Evolutionary conservation across 1,140 invertebrate genomes (phyloP).

Genomic region (Drosophila suzukii): DNA sequence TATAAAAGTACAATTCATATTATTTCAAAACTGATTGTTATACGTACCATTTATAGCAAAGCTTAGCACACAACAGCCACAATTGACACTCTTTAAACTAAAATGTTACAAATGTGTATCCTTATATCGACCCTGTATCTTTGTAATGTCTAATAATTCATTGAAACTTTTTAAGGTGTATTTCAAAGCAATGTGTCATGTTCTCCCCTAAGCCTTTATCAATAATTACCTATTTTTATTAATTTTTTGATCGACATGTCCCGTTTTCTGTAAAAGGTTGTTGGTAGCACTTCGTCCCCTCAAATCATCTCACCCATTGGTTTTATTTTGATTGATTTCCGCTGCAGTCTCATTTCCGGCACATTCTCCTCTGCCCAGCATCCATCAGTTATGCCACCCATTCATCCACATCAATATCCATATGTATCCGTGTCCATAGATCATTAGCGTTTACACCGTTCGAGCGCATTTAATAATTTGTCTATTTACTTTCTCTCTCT

Average conservation of each 20-base stretch:
- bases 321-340: conserved; percentile 1
- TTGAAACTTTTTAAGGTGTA: neutral
- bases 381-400: conserved; percentile 6
- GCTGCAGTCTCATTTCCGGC: conserved; percentile 18
- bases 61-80: neutral
- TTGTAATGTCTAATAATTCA: neutral
- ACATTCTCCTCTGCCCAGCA: conserved; percentile 5
- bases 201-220: neutral
- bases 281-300: conserved; percentile 24
- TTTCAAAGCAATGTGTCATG: neutral
- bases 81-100: neutral
- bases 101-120: neutral
- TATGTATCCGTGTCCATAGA: conserved; percentile 12
- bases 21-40: neutral
- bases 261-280: neutral
- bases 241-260: neutral
- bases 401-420: neutral
- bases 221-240: neutral
- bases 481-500: conserved; percentile 76
- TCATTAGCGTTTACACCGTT: conserved; percentile 45
- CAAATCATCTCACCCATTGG: conserved; percentile 13
- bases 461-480: conserved; percentile 80
- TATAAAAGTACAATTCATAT: neutral
- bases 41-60: neutral
- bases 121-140: neutral